Percentiles rank a stretch among this genome's conserved stretches.
These are phyloP conservation scores for Pheosia tremula DNA, from an alignment of 2,888 invertebrate genomes.

Conservation along the genomic window DNA sequence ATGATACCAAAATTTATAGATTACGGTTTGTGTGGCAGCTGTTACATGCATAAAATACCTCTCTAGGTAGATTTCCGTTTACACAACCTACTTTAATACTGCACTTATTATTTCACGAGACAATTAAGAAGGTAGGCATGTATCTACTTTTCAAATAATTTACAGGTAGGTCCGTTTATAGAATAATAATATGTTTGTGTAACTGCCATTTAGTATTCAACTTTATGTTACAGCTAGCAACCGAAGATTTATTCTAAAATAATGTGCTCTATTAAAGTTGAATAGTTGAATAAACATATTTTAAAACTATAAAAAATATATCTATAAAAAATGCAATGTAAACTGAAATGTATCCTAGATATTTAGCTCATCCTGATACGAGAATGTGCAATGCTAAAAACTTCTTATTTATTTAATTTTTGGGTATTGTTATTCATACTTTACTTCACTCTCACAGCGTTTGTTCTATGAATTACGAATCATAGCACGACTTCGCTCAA, in stretches of 20 bases:
- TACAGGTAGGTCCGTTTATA: neutral
- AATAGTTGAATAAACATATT: constrained; percentile 7
- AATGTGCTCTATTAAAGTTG: constrained; percentile 4
- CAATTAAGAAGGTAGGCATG: neutral
- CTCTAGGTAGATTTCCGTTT: constrained; percentile 74
- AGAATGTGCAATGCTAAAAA: constrained; percentile 83
- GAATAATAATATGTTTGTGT: neutral
- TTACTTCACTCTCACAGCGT: constrained; percentile 73
- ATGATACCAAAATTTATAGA: constrained; percentile 54
- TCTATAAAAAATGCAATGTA: constrained; percentile 28
- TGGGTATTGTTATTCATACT: constrained; percentile 73
- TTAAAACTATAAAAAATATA: constrained; percentile 1
- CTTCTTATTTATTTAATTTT: constrained; percentile 77
- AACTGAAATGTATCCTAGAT: constrained; percentile 72
- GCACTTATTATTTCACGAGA: neutral
- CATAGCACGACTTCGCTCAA: constrained; percentile 68
- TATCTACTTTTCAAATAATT: neutral
- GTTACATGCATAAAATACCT: constrained; percentile 78
- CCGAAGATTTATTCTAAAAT: neutral
- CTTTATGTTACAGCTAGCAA: neutral
- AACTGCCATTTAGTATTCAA: neutral
- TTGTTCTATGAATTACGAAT: constrained; percentile 55
- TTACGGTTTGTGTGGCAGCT: constrained; percentile 79
- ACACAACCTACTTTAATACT: constrained; percentile 23
- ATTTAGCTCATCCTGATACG: constrained; percentile 77